phyloP scores from a whole-genome alignment of 1,140 invertebrate species.

The Eupristina koningsbergeri region DNA sequence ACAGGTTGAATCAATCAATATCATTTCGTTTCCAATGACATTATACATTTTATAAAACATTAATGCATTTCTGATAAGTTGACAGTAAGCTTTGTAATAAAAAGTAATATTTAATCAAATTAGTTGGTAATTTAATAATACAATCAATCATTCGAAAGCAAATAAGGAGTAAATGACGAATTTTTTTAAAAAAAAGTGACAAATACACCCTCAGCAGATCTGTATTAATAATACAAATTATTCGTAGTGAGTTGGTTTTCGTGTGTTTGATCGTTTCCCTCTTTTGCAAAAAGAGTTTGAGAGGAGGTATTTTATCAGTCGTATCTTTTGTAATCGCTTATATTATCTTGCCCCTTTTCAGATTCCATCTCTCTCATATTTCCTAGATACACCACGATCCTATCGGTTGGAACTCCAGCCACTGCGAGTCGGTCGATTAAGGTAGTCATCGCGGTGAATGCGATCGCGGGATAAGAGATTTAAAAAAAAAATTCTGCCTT shows the following conservation, averaged over 20 bases:
- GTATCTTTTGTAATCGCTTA: constrained; percentile 35
- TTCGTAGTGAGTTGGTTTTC: constrained; percentile 4
- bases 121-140: too few species aligned
- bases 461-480: neutral
- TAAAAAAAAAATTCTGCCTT: too few species aligned
- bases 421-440: neutral
- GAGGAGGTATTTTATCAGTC: constrained; percentile 23
- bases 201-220: neutral
- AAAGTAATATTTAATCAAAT: too few species aligned
- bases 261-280: constrained; percentile 25
- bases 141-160: too few species aligned
- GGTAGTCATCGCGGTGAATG: neutral
- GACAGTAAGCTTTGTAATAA: too few species aligned
- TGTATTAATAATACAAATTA: constrained; percentile 20
- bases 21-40: too few species aligned
- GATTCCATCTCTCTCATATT: constrained; percentile 38
- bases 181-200: neutral
- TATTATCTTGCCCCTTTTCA: constrained; percentile 28
- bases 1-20: too few species aligned
- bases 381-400: neutral
- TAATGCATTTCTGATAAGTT: too few species aligned
- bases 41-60: too few species aligned
- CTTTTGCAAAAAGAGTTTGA: neutral
- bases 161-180: too few species aligned
- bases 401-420: neutral